Base-by-base conservation (phyloP, 1,140 invertebrate genomes). In the Leptinotarsa lineolata region DNA sequence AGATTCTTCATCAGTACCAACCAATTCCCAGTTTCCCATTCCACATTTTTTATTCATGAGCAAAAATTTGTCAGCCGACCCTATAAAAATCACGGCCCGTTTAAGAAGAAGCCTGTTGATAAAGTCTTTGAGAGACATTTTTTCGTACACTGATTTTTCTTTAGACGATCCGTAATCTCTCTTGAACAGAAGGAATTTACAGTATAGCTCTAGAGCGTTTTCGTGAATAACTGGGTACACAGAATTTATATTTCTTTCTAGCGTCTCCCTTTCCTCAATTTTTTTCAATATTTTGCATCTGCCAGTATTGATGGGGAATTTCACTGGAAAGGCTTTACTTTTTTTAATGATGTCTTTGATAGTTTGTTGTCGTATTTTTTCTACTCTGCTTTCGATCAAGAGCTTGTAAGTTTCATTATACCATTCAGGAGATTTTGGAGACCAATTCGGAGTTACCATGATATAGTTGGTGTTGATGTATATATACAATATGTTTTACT, bases 71-170 rank as follows among this genome's bases (percentile, higher is more conserved):
- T 90, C 89, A 3, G 81, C 68, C 1, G 80, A 61, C 0, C 85
- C 85, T 73, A 87, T 85, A 72, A 91, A 91, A 2, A 83, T 81
- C 0, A 89, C 81, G 0, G 89, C 88, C 20, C 89, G 80, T 70
- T 90, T 90, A 24, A 85, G 85, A 30, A 90, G 74, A 45, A 90
- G 81, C 18, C 89, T 84, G 70, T 90, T 86, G 21, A 89, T 85
- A 4, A 90, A 85, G 20, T 88, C 83, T 6, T 87, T 78, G 20
- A 90, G 81, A 1, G 83, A 82, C 86, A 90, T 88, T 21, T 89
- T 82, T 78, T 85, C 85, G 76, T 89, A 90, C n/a, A 89, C 75
- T 1, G 82, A 76, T 73, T 86, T 88, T 75, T 90, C 89, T 21
- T 88, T 83, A 3, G 72, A 21, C 6, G 84, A 87, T 15, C 89